Percentiles rank a stretch among this genome's conserved stretches.
phyloP scores from a whole-genome alignment of 1,140 invertebrate species.

The Chrysopa pallens region DNA sequence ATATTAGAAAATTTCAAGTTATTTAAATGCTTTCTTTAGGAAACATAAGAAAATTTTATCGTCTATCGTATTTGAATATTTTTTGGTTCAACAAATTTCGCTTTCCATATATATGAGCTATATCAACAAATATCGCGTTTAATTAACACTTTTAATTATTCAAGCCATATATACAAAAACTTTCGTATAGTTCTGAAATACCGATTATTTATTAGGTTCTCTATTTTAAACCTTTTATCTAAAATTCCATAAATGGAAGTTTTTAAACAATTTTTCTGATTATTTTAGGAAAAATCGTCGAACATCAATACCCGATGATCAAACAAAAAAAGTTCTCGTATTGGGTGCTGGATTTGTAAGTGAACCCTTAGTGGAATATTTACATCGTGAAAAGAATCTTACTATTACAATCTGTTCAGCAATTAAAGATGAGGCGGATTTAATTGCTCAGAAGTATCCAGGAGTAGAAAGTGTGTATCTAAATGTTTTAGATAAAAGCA shows the following conservation, averaged over 20 bases:
- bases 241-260: background rate
- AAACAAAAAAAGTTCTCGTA: slow-evolving; percentile 54
- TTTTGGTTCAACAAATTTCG: no score
- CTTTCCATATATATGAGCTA: no score
- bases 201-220: no score
- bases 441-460: slow-evolving; percentile 51
- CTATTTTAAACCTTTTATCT: background rate
- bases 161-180: no score
- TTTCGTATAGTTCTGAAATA: no score
- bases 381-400: slow-evolving; percentile 63
- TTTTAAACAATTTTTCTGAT: slow-evolving; percentile 2
- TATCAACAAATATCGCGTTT: no score
- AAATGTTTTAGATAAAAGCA: slow-evolving; percentile 54
- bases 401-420: slow-evolving; percentile 75
- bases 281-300: slow-evolving; percentile 30
- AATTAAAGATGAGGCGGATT: slow-evolving; percentile 74
- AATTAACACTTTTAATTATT: no score
- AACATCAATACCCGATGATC: slow-evolving; percentile 25
- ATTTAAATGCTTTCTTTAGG: no score
- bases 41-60: no score
- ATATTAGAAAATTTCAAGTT: no score
- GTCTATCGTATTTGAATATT: no score
- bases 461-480: slow-evolving; percentile 69
- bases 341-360: slow-evolving; percentile 92
- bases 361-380: slow-evolving; percentile 83